phyloP scores from a whole-genome alignment of 2,113 vertebrate genomes.

The Lagopus muta region DNA sequence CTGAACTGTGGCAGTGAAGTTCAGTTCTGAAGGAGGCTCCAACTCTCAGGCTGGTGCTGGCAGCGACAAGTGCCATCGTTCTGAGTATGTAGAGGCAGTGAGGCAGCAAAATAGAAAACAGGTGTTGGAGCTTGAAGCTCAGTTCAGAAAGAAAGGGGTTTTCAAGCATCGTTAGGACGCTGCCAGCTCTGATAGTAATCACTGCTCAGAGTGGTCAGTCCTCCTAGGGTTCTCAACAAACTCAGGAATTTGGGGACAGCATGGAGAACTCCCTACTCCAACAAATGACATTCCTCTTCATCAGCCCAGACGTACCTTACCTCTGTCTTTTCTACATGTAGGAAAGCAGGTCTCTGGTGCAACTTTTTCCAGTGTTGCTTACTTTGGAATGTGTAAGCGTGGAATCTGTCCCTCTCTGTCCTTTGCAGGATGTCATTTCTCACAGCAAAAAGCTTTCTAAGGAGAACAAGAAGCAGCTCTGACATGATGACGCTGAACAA shows the following conservation, averaged over 20 bases:
- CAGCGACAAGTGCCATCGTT: background rate
- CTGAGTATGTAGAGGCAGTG: background rate
- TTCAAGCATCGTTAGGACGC: no score
- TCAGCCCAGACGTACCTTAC: background rate
- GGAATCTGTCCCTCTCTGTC: background rate
- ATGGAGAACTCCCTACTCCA: background rate
- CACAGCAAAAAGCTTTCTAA: slow-evolving; percentile 98
- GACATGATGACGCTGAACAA: slow-evolving; percentile 99
- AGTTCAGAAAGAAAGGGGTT: no score
- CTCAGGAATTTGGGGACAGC: background rate
- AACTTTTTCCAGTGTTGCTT: background rate
- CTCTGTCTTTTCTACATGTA: fast-evolving
- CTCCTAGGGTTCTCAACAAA: background rate
- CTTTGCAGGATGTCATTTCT: slow-evolving; percentile 92
- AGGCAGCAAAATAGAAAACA: no score
- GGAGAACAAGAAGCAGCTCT: slow-evolving; percentile 95
- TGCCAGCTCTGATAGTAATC: no score
- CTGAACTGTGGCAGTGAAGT: background rate
- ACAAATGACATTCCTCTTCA: background rate
- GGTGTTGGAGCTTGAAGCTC: no score
- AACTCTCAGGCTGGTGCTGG: background rate
- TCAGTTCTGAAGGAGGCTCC: background rate
- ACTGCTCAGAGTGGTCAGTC: background rate
- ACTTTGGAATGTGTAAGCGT: background rate
- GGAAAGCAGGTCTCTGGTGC: background rate